Evolutionary conservation across 2,113 vertebrate genomes (phyloP), one percentile per base, ranked within the genome.

Genomic region (Paradoxurus hermaphroditus): DNA sequence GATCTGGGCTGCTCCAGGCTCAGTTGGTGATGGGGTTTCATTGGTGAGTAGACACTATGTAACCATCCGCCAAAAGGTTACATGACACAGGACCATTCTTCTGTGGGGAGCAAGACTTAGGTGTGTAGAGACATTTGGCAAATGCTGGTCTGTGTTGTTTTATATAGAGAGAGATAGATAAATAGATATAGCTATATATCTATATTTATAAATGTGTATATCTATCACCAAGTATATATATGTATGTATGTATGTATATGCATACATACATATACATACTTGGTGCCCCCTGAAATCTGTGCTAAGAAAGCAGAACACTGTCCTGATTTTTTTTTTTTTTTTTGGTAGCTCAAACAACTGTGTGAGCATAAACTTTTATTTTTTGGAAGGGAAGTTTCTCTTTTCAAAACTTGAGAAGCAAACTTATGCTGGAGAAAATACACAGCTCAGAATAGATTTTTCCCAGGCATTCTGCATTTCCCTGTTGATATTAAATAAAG

Each of bases 1-100:
- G 62, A 46, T 31, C 29, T 46, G 70, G 25, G 1, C 13, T 34
- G 25, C 41, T 16, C 27, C 10, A 44, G 70, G 21, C 62, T 65
- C 29, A 0, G 1, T 0, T 23, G 44, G n/a, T 16, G 79, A n/a
- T 7, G 65, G 36, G 19, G 0, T 31, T 49, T 59, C n/a, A 15
- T 0, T 67, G 70, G 19, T 4, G 56, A 49, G 27, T 7, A 87
- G 67, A 36, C 3, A 4, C 72, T n/a, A 27, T 18, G 2, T 13
- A 11, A 1, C 10, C 12, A 36, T 3, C 16, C 16, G 41, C 31
- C 59, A 39, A 41, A 53, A 46, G 73, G 21, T 8, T 65, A 0
- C 7, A 63, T n/a, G 46, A 82, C 19, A 18, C 44, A 56, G 34
- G 15, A 59, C 4, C 1, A 14, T 36, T 39, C 39, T 29, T 36